Evolutionary conservation across 2,113 vertebrate species (phyloP), one percentile per base, ranked within the genome.

Genomic region (Cephalophus harveyi): DNA sequence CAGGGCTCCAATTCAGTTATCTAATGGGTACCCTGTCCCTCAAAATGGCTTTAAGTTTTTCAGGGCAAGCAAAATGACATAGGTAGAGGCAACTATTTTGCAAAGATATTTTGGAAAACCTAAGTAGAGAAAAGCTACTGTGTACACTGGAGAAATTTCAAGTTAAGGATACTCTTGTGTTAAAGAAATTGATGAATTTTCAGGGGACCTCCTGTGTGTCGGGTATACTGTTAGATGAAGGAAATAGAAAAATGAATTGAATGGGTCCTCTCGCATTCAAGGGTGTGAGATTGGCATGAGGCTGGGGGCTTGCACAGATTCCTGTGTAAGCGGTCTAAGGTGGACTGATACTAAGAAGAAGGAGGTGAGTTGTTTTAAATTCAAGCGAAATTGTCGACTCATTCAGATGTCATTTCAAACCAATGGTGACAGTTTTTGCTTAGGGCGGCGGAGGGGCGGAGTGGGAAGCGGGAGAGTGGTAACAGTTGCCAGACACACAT

Each of bases 381-480:
- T 86, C 64, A 50, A 89, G 71, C 1, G 2, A 55, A 96, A 78
- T 62, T 67, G 60, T 79, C 48, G 74, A 82, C 43, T 92, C 85
- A 94, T 93, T 86, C 74, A 55, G 82, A 59, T n/a, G 85, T 50
- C 40, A 64, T 97, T 96, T 95, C 81, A 90, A 97, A 90, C 59
- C 79, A 76, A 55, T 3, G 62, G 90, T 71, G 59, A 81, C 76
- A 57, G 62, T 78, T 94, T 96, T 83, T 76, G 50, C 81, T 83
- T n/a, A n/a, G 50, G 81, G 81, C 79, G 48, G 30, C 74, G 55
- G 55, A 76, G 52, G 54, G 43, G 50, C 8, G 12, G 43, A n/a
- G 48, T 46, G 16, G 46, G 89, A 50, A 48, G 30, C 3, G 0
- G 28, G 43, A 50, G 21, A 43, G 16, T 55, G 67, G 46, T 71